Evolutionary conservation across 1,140 invertebrate genomes (phyloP).

Genomic region (Triops longicaudatus): DNA sequence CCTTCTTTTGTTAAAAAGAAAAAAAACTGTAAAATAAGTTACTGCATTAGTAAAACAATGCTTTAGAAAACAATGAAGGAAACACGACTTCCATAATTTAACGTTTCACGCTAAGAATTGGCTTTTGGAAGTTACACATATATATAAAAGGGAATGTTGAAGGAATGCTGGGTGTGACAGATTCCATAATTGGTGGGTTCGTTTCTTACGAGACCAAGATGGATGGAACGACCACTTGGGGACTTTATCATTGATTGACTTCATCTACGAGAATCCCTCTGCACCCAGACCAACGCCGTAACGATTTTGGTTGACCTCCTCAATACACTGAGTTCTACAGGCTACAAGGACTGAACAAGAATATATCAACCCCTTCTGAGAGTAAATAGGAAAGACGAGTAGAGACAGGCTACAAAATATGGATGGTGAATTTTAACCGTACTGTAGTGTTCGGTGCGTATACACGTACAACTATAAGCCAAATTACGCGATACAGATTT

Average conservation of each 20-base stretch:
- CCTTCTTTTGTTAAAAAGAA: neutral
- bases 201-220: neutral
- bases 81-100: too few species aligned
- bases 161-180: neutral
- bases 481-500: neutral
- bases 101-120: too few species aligned
- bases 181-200: neutral
- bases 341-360: too few species aligned
- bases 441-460: too few species aligned
- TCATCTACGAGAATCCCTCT: neutral
- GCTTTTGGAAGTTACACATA: too few species aligned
- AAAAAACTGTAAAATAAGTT: neutral
- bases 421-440: too few species aligned
- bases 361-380: too few species aligned
- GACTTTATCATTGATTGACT: slow-evolving; percentile 10
- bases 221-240: slow-evolving; percentile 2
- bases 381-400: too few species aligned
- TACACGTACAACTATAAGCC: too few species aligned
- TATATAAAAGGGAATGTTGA: too few species aligned
- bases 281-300: neutral
- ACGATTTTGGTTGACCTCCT: neutral
- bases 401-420: too few species aligned
- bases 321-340: too few species aligned
- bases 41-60: neutral
- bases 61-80: neutral